Evolutionary conservation across 2,113 vertebrate species (phyloP).

Genomic region (Leptobrachium leishanense): DNA sequence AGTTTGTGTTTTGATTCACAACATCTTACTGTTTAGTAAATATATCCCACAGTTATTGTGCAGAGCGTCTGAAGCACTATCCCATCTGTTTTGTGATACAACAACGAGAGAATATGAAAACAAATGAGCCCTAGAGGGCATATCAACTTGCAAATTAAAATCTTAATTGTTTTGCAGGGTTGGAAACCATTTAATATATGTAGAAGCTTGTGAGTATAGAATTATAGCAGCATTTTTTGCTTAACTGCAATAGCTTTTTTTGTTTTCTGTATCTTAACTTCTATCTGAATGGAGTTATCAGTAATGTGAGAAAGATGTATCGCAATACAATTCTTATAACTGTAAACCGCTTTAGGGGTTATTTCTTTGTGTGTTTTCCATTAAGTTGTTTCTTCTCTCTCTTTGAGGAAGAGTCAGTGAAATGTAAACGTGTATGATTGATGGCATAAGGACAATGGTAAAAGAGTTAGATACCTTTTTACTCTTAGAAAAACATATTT

Average conservation of each 20-base stretch:
- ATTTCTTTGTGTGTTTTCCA: neutral
- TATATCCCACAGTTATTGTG: neutral
- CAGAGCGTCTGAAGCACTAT: constrained; percentile 20
- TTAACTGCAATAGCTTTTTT: constrained; percentile 35
- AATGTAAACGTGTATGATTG: no score
- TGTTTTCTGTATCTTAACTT: constrained; percentile 7
- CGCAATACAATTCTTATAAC: neutral
- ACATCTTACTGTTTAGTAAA: no score
- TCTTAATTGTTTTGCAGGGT: constrained; percentile 48
- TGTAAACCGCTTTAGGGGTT: neutral
- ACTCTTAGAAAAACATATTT: no score
- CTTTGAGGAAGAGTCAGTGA: neutral
- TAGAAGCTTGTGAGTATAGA: constrained; percentile 33
- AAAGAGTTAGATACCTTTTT: no score
- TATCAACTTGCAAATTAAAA: constrained; percentile 48
- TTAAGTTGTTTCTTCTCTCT: neutral
- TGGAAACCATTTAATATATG: constrained; percentile 48
- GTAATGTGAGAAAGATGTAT: constrained; percentile 9
- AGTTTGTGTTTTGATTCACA: no score
- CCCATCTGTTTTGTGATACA: constrained; percentile 44
- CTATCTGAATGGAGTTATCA: neutral
- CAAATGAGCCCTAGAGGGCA: constrained; percentile 46
- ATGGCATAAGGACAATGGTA: no score
- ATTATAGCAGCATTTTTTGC: constrained; percentile 39
- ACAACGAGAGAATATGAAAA: constrained; percentile 35